phyloP scores from a whole-genome alignment of 1,140 invertebrate species.

The Drosophila orena region DNA sequence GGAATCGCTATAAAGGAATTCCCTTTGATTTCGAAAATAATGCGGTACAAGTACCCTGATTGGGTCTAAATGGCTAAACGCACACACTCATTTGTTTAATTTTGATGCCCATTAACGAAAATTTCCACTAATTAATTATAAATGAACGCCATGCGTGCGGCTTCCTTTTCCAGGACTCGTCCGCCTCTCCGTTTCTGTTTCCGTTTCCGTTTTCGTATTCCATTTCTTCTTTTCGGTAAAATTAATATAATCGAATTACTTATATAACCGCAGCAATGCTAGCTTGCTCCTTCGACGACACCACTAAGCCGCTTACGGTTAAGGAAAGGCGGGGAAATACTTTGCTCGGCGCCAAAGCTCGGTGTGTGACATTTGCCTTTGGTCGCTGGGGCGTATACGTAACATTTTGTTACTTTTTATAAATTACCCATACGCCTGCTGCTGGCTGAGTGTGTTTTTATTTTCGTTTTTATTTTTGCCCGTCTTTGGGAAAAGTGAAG shows the following conservation, averaged over 20 bases:
- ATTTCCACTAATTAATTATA: constrained; percentile 74
- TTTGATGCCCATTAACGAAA: constrained; percentile 61
- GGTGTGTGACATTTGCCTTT: constrained; percentile 77
- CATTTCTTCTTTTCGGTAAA: constrained; percentile 28
- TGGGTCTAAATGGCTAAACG: constrained; percentile 23
- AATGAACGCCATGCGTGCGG: constrained; percentile 58
- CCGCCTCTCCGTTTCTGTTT: too few relatives aligned
- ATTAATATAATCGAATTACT: constrained; percentile 78
- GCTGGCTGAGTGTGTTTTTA: background rate
- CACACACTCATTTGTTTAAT: constrained; percentile 60
- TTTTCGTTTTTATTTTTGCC: background rate
- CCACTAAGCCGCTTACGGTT: constrained; percentile 76
- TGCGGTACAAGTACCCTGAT: background rate
- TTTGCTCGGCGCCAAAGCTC: constrained; percentile 23
- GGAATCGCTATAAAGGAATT: background rate
- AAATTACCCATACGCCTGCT: constrained; percentile 30
- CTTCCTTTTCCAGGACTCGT: background rate
- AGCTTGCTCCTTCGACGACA: constrained; percentile 48
- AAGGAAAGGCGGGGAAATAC: constrained; percentile 45
- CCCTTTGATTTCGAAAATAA: constrained; percentile 5
- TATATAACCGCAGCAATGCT: constrained; percentile 63
- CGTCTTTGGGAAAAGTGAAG: constrained; percentile 54
- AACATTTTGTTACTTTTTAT: constrained; percentile 77
- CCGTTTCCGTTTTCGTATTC: too few relatives aligned
- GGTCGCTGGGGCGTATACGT: constrained; percentile 63